Base-by-base conservation (phyloP, 2,113 vertebrate genomes). In the Erpornis zantholeuca region DNA sequence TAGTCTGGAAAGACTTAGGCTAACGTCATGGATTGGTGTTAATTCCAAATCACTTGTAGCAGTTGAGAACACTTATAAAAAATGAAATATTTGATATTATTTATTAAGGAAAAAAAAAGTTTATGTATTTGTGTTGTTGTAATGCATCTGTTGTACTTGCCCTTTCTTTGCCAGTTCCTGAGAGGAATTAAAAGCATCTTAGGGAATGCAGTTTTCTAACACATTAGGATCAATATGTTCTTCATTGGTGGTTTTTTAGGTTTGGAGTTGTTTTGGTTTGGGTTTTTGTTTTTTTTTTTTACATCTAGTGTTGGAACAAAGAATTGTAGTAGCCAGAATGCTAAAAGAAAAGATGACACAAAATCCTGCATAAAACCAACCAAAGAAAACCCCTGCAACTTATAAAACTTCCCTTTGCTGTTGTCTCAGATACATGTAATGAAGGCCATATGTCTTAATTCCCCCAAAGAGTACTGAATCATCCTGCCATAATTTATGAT, bases 361-460 rank as follows among this genome's bases (percentile, higher is more conserved):
- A 81, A 86, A 47, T 69, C 59, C 47, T 0, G 0, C 28, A 59
- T 64, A 28, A 90, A 90, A 60, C 18, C 50, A 63, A 71, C 24
- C 44, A 64, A 63, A 77, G 68, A 65, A 14, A 0, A 3, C 7
- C 25, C n/a, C 29, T 44, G 22, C 60, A 79, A 81, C 60, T 23
- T 61, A 64, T 28, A 66, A 92, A 77, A 77, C 52, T 77, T 90
- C 27, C 49, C 11, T 75, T 88, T 4, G 5, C 50, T 50, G 25
- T 86, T 92, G 64, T 88, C 68, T 86, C 35, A 57, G 10, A 72
- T 90, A 56, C 21, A 4, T 76, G 84, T 93, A 85, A 91, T 95
- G 77, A 92, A 82, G 78, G 69, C 87, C 69, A 54, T 88, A 68
- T 88, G 64, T 91, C 69, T 94, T 92, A 71, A 84, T 95, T 88